Base-by-base conservation (phyloP, 2,888 invertebrate genomes). In the Dryocosmus kuriphilus region DNA sequence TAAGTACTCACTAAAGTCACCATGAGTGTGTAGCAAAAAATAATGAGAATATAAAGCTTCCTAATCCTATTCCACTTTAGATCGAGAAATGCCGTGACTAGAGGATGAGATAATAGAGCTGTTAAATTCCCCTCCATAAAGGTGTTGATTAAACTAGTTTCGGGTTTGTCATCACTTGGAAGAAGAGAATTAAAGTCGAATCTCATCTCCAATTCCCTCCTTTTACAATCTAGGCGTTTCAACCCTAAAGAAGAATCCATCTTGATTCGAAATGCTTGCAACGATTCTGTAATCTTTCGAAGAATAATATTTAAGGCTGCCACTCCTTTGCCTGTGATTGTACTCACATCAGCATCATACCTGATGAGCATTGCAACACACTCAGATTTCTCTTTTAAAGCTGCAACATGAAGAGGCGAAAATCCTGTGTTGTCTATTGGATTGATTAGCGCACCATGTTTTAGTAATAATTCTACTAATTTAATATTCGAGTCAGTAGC, bases 1-100 rank as follows among this genome's bases (percentile, higher is more conserved):
- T 91, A 91, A 0, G 88, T 89, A 1, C 91, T 91, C 85, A 92
- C 89, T 62, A 86, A 89, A 9, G 91, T 85, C 2, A 92, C 90
- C 2, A 90, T 90, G 77, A 91, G 83, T 0, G 89, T 87, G 78
- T 91, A 92, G 0, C 90, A 82, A 0, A 91, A 81, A 41, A 92
- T 90, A 60, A 89, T 87, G 63, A 88, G 83, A 0, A 92, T 77
- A 81, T 92, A 92, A 80, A n/a, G n/a, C n/a, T n/a, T n/a, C n/a
- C n/a, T n/a, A n/a, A n/a, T n/a, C n/a, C n/a, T n/a, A n/a, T n/a
- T 89, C 93, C 93, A 93, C 79, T 93, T 93, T 1, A 93, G 85
- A 73, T 92, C 91, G 1, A 93, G 86, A 63, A 93, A 93, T 0
- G 92, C 92, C 88, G 92, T 92, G 7, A 92, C 92, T 3, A 93